A percentile compares a stretch with the other conserved stretches of the same genome.
Conservation (phyloP, 2,888 invertebrate species). For the Tuberolachnus salignus region DNA sequence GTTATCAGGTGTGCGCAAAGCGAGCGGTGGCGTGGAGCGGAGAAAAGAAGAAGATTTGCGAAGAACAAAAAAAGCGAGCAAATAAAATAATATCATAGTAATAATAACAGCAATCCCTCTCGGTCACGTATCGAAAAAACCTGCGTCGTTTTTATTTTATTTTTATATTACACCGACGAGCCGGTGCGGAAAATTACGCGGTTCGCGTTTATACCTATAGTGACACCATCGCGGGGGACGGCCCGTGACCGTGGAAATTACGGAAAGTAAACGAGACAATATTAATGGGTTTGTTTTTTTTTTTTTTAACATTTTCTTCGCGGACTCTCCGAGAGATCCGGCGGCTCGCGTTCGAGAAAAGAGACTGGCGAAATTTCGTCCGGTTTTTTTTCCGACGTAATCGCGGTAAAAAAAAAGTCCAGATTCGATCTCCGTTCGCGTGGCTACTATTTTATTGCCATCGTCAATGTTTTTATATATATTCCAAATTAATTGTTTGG, state of each 20-base stretch:
- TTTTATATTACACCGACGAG: no score
- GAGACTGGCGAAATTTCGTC: constrained; percentile 2
- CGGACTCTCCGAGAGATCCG: no score
- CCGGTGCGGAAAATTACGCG: no score
- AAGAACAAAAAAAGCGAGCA: not conserved
- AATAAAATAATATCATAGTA: not conserved
- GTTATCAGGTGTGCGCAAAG: constrained; percentile 28
- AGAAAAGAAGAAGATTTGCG: not conserved
- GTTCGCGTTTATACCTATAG: not conserved
- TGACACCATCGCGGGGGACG: not conserved
- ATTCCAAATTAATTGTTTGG: no score
- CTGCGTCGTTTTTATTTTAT: no score
- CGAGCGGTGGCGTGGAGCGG: not conserved
- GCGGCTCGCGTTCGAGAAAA: not conserved
- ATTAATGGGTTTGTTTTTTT: not conserved
- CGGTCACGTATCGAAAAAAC: constrained; percentile 8
- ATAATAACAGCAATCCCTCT: not conserved
- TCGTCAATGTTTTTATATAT: no score
- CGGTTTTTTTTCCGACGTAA: no score
- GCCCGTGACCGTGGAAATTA: not conserved
- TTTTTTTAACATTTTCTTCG: not conserved
- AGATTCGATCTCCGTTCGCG: no score
- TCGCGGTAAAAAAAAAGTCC: not conserved
- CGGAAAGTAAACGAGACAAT: not conserved
- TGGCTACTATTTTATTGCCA: no score